These are phyloP conservation scores for Mactra quadrangularis DNA, from an alignment of 1,140 invertebrate species.

Conservation along the genomic window DNA sequence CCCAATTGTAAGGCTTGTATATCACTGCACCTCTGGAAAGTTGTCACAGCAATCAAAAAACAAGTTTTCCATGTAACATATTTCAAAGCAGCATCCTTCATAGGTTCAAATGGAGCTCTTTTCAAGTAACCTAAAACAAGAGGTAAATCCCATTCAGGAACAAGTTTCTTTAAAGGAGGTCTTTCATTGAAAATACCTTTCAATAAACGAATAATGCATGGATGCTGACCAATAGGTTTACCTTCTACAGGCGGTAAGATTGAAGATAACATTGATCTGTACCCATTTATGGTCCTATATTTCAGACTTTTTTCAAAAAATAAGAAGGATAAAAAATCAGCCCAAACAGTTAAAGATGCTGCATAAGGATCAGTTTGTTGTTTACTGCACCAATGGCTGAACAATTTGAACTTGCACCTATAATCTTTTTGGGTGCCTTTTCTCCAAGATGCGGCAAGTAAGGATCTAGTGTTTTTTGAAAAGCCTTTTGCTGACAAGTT, in stretches of 20 bases:
- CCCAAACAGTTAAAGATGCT: constrained; percentile 16
- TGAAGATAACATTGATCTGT: no score
- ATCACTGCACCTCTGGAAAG: no score
- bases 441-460: no score
- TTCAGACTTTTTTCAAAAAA: constrained; percentile 37
- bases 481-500: constrained; percentile 31
- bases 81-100: constrained; percentile 30
- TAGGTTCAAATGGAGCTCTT: no score
- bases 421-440: not conserved
- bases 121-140: no score
- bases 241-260: no score
- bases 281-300: constrained; percentile 38
- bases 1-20: constrained; percentile 30
- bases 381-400: no score
- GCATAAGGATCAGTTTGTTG: no score
- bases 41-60: constrained; percentile 43
- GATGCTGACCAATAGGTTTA: no score
- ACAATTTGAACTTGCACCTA: no score
- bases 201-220: no score
- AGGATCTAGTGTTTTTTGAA: constrained; percentile 47
- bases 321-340: constrained; percentile 49
- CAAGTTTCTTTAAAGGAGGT: constrained; percentile 1
- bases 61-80: constrained; percentile 42
- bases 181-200: no score
- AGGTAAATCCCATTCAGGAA: constrained; percentile 51